Evolutionary conservation across 1,140 invertebrate species (phyloP), one percentile per base, ranked within the genome.

Genomic region (Anastrepha obliqua): DNA sequence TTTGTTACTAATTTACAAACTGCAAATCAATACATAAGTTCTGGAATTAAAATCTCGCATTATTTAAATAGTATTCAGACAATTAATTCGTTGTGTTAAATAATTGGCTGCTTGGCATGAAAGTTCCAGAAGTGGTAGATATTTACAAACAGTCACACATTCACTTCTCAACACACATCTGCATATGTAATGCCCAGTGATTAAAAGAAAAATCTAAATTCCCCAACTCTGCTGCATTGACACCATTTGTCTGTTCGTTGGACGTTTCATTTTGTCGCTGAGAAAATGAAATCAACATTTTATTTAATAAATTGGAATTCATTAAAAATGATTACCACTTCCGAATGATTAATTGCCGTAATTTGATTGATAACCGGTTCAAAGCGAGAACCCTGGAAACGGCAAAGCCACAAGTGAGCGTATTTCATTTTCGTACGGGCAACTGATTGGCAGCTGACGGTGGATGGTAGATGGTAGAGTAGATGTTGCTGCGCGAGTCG

Each of bases 311-410:
- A 55, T 81, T 81, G 74, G 55, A 55, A 55, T 81, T 81, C 74
- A 81, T 81, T 81, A 81, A n/a, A 74, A 81, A 51, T 81, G 47
- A 81, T 81, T 81, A 81, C 47, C 15, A 51, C 74, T 81, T 81
- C 74, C 74, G 74, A 81, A 81, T 81, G 74, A 81, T 81, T 55
- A 20, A 81, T 81, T 58, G 42, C 74, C n/a, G n/a, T n/a, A 81
- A 55, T 81, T 81, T 81, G 74, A 81, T 47, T 81, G 74, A 51
- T 81, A 81, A 81, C 74, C 74, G 74, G 74, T 81, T 81, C 6
- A 81, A 11, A 13, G 47, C 15, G 11, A 51, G 74, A 4, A 6
- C 0, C 42, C 3, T 17, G 11, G 74, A 55, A 42, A 4, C 42
- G 15, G 8, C 3, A 47, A 13, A 47, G 3, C 44, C 42, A n/a